Conservation (phyloP, 2,888 invertebrate species). For the Orthosia gracilis region DNA sequence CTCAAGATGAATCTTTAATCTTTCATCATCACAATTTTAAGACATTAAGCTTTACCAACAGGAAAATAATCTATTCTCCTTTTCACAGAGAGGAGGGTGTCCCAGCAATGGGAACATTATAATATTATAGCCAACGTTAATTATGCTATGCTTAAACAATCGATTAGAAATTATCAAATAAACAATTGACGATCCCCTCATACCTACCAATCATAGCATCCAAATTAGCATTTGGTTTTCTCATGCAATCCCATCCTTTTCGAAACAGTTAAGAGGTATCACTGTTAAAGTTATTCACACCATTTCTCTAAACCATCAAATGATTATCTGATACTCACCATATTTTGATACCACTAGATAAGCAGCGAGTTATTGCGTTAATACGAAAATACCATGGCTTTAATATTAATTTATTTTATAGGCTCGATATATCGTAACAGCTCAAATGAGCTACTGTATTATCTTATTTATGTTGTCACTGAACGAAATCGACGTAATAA, state of each 20-base stretch:
- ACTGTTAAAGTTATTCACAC: not conserved
- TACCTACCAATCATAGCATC: no score
- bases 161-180: no score
- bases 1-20: no score
- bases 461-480: slow-evolving; percentile 37
- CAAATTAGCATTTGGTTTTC: not conserved
- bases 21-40: no score
- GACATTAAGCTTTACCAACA: no score
- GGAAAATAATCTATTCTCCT: no score
- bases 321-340: not conserved
- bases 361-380: slow-evolving; percentile 14
- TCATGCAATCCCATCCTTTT: not conserved
- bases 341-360: slow-evolving; percentile 22
- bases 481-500: slow-evolving; percentile 30
- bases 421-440: slow-evolving; percentile 15
- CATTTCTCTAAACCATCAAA: not conserved
- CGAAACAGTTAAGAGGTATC: not conserved
- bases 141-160: no score
- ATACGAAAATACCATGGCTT: slow-evolving; percentile 24
- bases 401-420: slow-evolving; percentile 54
- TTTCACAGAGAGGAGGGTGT: no score
- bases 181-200: no score
- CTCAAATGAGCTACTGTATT: slow-evolving; percentile 46
- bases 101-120: no score
- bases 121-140: no score